Evolutionary conservation across 2,797 vertebrate genomes (phyloP).

Genomic region (Mastacembelus armatus): DNA sequence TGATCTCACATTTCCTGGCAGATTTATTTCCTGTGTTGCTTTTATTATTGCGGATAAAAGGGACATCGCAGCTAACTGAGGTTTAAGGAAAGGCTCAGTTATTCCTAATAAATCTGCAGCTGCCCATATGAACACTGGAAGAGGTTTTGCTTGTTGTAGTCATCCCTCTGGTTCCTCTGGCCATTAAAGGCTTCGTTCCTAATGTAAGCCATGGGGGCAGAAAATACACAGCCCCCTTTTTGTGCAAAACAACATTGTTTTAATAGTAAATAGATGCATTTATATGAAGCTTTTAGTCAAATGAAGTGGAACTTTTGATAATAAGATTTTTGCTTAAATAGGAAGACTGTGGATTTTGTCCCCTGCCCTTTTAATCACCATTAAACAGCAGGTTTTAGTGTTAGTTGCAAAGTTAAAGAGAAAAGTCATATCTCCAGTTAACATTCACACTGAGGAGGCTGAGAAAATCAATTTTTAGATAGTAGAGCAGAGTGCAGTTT

Average conservation of each 20-base stretch:
- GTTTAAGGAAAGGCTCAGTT: neutral
- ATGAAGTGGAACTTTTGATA: neutral
- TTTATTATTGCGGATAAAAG: neutral
- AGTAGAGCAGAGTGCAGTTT: neutral
- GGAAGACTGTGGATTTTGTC: neutral
- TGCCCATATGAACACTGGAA: neutral
- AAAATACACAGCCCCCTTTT: neutral
- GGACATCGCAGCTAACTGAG: neutral
- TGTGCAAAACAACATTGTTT: too few relatives aligned
- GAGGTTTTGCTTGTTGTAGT: neutral
- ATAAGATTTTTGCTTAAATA: neutral
- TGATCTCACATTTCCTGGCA: neutral
- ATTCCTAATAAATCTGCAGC: neutral
- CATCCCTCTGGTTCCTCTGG: neutral
- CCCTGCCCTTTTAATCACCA: neutral
- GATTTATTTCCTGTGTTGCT: neutral
- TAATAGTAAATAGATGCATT: too few relatives aligned
- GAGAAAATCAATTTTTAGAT: neutral
- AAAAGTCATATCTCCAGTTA: neutral
- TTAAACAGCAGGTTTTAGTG: conserved; percentile 3
- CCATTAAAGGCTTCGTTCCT: too few relatives aligned
- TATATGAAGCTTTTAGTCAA: neutral
- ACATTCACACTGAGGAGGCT: too few relatives aligned
- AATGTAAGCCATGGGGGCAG: neutral
- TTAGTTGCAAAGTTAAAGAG: neutral